phyloP scores from a whole-genome alignment of 2,797 vertebrate species.

The Liparis tanakae region DNA sequence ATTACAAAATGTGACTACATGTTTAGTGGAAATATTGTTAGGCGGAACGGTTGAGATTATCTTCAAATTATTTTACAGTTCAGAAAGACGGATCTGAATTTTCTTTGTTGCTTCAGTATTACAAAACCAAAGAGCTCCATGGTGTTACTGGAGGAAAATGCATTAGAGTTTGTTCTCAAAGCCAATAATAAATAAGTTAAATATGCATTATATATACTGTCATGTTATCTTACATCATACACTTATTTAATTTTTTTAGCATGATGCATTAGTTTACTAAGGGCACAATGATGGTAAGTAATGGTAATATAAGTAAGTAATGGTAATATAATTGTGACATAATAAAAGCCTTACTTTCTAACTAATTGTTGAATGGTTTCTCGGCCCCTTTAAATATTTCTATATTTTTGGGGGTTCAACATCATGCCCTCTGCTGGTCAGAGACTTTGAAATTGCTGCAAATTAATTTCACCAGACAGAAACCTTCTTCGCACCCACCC shows the following conservation, averaged over 20 bases:
- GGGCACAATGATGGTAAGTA: not conserved
- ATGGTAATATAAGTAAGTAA: not conserved
- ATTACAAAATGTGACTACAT: no score
- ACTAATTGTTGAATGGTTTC: not conserved
- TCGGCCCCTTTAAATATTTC: not conserved
- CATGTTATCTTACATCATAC: not conserved
- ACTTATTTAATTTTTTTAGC: not conserved
- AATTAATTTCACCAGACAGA: not conserved
- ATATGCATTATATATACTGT: not conserved
- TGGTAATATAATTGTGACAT: not conserved
- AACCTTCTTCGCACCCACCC: slow-evolving; percentile 13
- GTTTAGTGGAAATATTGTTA: no score
- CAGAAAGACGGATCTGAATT: no score
- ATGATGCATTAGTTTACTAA: not conserved
- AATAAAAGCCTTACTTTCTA: not conserved
- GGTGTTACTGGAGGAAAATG: no score
- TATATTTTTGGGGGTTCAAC: not conserved
- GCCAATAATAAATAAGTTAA: no score
- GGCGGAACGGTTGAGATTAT: no score
- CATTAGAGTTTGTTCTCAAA: no score
- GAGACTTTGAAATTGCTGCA: not conserved
- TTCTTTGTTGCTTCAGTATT: no score
- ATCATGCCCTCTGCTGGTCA: not conserved
- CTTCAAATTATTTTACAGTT: no score
- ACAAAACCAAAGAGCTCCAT: no score